phyloP scores from a whole-genome alignment of 2,888 invertebrate species.

The Mesoligia furuncula region DNA sequence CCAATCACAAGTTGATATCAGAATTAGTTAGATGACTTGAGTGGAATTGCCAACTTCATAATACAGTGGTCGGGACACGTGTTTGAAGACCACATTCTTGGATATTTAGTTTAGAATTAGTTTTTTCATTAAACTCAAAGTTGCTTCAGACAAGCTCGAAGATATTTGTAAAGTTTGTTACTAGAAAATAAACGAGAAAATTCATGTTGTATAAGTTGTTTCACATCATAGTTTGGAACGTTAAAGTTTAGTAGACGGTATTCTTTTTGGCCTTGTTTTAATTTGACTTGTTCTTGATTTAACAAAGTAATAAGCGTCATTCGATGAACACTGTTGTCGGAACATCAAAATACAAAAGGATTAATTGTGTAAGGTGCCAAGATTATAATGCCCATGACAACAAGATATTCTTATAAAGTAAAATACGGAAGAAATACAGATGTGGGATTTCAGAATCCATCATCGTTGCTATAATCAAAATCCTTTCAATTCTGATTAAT shows the following conservation, averaged over 20 bases:
- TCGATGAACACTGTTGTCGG: neutral
- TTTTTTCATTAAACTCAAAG: conserved; percentile 63
- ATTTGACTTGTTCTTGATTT: conserved; percentile 5
- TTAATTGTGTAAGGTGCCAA: neutral
- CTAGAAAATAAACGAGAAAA: conserved; percentile 56
- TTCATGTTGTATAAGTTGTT: conserved; percentile 44
- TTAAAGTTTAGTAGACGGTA: conserved; percentile 26
- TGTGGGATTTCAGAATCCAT: conserved; percentile 38
- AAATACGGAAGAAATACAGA: conserved; percentile 30
- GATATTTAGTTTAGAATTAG: conserved; percentile 61
- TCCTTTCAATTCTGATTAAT: conserved; percentile 58
- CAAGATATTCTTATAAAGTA: conserved; percentile 5
- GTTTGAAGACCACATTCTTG: conserved; percentile 54
- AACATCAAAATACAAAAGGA: neutral
- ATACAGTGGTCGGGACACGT: conserved; percentile 62
- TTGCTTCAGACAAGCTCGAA: conserved; percentile 37
- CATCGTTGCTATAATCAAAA: conserved; percentile 56
- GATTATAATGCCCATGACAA: neutral
- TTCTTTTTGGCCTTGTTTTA: conserved; percentile 3
- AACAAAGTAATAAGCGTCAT: neutral
- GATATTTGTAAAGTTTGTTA: conserved; percentile 53
- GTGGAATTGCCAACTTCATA: conserved; percentile 68
- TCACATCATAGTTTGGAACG: conserved; percentile 43
- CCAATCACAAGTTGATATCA: conserved; percentile 71
- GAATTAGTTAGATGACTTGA: conserved; percentile 66